phyloP scores from a whole-genome alignment of 2,888 invertebrate species.

The Pycnomerus fuliginosus region DNA sequence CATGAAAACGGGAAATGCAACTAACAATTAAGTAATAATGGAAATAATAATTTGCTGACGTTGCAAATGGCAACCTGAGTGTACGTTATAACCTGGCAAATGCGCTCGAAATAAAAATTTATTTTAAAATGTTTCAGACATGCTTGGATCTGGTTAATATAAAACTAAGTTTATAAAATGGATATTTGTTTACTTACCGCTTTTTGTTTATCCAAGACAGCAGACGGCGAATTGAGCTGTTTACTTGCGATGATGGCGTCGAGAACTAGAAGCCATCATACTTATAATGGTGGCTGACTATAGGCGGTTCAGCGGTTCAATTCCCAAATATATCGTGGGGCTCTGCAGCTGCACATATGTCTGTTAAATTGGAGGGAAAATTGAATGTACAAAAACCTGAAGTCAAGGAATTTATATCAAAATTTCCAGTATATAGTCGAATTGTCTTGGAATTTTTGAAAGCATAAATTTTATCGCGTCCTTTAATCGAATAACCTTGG shows the following conservation, averaged over 20 bases:
- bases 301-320: conserved; percentile 29
- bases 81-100: too few relatives aligned
- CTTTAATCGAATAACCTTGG: too few relatives aligned
- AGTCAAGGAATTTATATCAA: too few relatives aligned
- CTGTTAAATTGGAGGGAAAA: conserved; percentile 29
- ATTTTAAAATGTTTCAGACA: conserved; percentile 18
- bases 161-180: conserved; percentile 31
- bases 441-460: too few relatives aligned
- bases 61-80: too few relatives aligned
- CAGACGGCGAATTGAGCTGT: conserved; percentile 38
- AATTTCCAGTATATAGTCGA: too few relatives aligned
- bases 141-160: conserved; percentile 39
- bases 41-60: too few relatives aligned
- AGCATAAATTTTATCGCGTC: too few relatives aligned
- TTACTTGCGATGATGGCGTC: conserved; percentile 47
- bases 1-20: too few relatives aligned
- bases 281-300: conserved; percentile 16
- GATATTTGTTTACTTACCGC: conserved; percentile 39
- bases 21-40: too few relatives aligned
- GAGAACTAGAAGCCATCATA: conserved; percentile 32
- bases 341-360: conserved; percentile 21
- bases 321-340: conserved; percentile 26
- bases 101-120: too few relatives aligned
- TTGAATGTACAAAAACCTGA: conserved; percentile 19
- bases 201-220: conserved; percentile 35